Evolutionary conservation across 2,113 vertebrate genomes (phyloP), one percentile per base, ranked within the genome.

Genomic region (Prochilodus magdalenae): DNA sequence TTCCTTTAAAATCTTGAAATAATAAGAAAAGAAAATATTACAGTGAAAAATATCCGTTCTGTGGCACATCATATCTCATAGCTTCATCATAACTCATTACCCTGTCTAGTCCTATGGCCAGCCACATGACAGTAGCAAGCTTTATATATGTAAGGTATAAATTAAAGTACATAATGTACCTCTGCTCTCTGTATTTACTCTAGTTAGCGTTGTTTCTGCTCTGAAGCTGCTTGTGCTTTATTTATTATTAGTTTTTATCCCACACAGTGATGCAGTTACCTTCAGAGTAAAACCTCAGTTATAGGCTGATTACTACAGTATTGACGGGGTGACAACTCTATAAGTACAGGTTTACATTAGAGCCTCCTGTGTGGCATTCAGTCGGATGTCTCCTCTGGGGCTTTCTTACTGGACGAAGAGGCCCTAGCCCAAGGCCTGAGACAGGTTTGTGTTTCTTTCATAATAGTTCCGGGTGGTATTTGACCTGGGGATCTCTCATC

Each of bases 231-330:
- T 12, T 33, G 44, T 67, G 20, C 29, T 5, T 51, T 8, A 33
- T 3, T 20, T 66, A n/a, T 49, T 22, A 12, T 16, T 18, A 36
- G 36, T 36, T n/a, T 44, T 44, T 44, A 10, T 10, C 40, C 20
- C 7, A 29, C 6, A 69, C 29, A 26, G 14, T 33, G 40, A 77
- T 13, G 47, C 16, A 70, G 66, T 44, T 36, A 22, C 16, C 30
- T 8, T 22, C 16, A 2, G n/a, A 26, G 15, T 0, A 22, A 51
- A 27, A 77, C 27, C 27, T 77, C 16, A 5, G 18, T 4, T 29
- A 18, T 26, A 40, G 20, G 70, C 30, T 29, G 49, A 79, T 71
- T 4, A n/a, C 65, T 73, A 81, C 71, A 81, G 79, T 81, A 81
- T 81, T 66, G 10, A 73, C 53, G 10, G 20, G 53, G n/a, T 73